phyloP scores from a whole-genome alignment of 2,113 vertebrate genomes.

The Lasiurus borealis region DNA sequence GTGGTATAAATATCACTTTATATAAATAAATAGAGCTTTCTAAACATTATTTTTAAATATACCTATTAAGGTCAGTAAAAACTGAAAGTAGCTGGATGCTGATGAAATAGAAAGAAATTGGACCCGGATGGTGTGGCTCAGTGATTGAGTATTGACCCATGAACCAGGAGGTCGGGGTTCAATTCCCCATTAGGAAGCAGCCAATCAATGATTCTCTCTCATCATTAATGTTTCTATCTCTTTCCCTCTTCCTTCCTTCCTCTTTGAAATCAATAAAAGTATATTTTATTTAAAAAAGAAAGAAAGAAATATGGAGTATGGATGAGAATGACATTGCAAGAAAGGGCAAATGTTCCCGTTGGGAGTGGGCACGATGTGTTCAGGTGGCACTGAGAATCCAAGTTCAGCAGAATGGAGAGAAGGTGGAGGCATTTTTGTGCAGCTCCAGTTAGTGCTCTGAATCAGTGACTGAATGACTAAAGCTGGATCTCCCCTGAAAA shows the following conservation, averaged over 20 bases:
- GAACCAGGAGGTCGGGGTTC: too few species aligned
- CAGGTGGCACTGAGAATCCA: neutral
- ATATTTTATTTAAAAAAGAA: neutral
- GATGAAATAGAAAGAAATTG: neutral
- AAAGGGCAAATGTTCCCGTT: neutral
- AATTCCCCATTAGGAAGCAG: too few species aligned
- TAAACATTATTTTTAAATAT: constrained; percentile 50
- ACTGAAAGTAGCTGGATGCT: neutral
- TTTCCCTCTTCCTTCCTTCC: too few species aligned
- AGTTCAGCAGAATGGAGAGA: neutral
- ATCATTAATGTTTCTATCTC: too few species aligned
- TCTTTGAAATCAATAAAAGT: too few species aligned
- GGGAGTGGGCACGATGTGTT: neutral
- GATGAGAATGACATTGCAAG: neutral
- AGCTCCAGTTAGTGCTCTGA: neutral
- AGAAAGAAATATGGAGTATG: neutral
- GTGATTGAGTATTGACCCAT: too few species aligned
- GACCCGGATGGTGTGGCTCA: too few species aligned
- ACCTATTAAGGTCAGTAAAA: constrained; percentile 55
- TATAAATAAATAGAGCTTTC: constrained; percentile 25
- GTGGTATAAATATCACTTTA: constrained; percentile 58
- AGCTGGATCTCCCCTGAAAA: neutral
- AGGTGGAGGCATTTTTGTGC: neutral
- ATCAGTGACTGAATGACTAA: neutral
- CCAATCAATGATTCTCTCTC: too few species aligned